A percentile compares a stretch with the other conserved stretches of the same genome.
These are phyloP conservation scores for Caretta caretta DNA, from an alignment of 2,113 vertebrate genomes.

Conservation along the genomic window DNA sequence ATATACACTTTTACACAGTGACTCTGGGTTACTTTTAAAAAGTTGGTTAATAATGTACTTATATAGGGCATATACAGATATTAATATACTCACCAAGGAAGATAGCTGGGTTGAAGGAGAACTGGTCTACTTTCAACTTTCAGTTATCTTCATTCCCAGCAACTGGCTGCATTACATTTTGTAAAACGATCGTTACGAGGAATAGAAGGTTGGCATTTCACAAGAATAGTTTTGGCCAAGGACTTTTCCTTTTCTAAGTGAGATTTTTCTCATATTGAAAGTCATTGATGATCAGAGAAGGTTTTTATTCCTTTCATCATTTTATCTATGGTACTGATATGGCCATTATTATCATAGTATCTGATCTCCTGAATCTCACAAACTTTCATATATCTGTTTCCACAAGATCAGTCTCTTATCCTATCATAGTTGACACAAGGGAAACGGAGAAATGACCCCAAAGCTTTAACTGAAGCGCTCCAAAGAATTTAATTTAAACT, in stretches of 20 bases:
- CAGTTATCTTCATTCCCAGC: not conserved
- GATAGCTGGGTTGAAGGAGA: not conserved
- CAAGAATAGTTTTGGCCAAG: not conserved
- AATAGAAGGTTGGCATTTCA: fast-evolving
- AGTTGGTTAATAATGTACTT: not conserved
- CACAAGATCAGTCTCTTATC: not conserved
- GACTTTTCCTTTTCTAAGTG: not conserved
- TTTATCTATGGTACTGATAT: not conserved
- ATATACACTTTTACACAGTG: not conserved
- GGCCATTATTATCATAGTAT: not conserved
- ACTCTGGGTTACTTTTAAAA: not conserved
- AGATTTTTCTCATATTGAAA: not conserved
- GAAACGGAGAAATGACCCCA: not conserved
- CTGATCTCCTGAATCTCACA: not conserved
- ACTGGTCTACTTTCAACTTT: not conserved
- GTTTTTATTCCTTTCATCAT: not conserved
- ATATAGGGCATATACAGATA: not conserved
- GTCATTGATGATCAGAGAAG: not conserved
- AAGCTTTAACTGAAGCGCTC: not conserved
- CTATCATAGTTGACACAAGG: not conserved
- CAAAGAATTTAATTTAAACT: not conserved
- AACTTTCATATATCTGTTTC: not conserved
- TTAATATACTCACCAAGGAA: not conserved
- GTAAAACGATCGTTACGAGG: not conserved
- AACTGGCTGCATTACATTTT: not conserved